Base-by-base conservation (phyloP, 2,888 invertebrate genomes). In the Andrena hattorfiana region DNA sequence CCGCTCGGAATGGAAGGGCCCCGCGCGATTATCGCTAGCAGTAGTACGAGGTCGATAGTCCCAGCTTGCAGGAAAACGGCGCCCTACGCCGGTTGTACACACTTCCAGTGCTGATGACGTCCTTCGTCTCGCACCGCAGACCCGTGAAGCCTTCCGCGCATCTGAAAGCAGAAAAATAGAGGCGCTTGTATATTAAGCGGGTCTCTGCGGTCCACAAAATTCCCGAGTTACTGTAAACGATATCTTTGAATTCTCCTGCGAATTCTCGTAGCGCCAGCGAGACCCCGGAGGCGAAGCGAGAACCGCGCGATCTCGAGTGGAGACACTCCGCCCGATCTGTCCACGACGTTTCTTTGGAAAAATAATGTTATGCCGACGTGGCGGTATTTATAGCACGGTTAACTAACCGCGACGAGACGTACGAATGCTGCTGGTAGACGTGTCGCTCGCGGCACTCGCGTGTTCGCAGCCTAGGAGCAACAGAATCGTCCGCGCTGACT, bases 111-210 rank as follows among this genome's bases (percentile, higher is more conserved):
- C 95, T 95, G 94, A 96, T 96, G 93, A 97, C 96, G 94, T 96
- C 96, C 96, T 97, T 97, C 94, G 96, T 96, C 95, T 97, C 97
- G 95, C 97, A 97, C 92, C 97, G 96, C 94, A 96, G 96, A 92
- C 97, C 97, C 94, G 96, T 96, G 96, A 96, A 97, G 93, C 97
- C 97, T 94, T 97, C 96, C 90, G 96, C 96, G 95, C 97, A 97
- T 95, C 97, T 97, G 95, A 16, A 95, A 95, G 90, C 51, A 76
- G 10, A 20, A 51, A 59, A 69, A 35, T 26, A 26, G n/a, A 3
- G 16, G 60, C 13, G 13, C 5, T 30, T 30, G 5, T 63, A 26
- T n/a, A 26, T 23, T 28, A 30, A 4, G 7, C 20, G 0, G 3
- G 32, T 16, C 13, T 16, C 16, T 42, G 0, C 16, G 4, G 16